phyloP scores from a whole-genome alignment of 2,797 vertebrate genomes.

The Valencia hispanica region DNA sequence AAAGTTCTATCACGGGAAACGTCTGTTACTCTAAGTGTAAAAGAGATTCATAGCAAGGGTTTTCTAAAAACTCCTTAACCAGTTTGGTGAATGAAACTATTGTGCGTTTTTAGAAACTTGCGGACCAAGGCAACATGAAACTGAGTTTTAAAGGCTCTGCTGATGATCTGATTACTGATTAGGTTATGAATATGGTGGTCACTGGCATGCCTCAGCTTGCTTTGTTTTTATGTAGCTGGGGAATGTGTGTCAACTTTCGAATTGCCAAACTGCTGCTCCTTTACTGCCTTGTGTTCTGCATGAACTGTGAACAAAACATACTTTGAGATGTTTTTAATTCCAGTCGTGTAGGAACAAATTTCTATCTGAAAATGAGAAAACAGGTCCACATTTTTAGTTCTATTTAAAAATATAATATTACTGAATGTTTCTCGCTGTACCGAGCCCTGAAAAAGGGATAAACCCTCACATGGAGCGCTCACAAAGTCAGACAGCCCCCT shows the following conservation, averaged over 20 bases:
- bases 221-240: slow-evolving; percentile 23
- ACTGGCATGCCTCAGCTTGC: slow-evolving; percentile 40
- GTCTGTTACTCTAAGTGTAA: slow-evolving; percentile 1
- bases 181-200: not conserved
- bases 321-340: slow-evolving; percentile 1
- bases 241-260: slow-evolving; percentile 14
- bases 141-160: slow-evolving; percentile 13
- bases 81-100: not conserved
- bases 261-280: slow-evolving; percentile 1
- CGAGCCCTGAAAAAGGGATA: not conserved
- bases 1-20: not conserved
- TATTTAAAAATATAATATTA: not conserved
- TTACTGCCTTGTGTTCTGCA: not conserved
- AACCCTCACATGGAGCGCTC: not conserved
- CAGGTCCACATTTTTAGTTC: not conserved
- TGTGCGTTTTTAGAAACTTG: not conserved
- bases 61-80: not conserved
- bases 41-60: not conserved
- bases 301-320: not conserved
- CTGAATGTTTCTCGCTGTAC: not conserved
- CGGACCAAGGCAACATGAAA: not conserved
- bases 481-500: not conserved
- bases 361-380: not conserved
- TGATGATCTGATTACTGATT: slow-evolving; percentile 23
- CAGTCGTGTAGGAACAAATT: not conserved